Percentiles rank a stretch among this genome's conserved stretches.
These are phyloP conservation scores for Martes flavigula DNA, from an alignment of 2,797 vertebrate genomes.

Conservation along the genomic window DNA sequence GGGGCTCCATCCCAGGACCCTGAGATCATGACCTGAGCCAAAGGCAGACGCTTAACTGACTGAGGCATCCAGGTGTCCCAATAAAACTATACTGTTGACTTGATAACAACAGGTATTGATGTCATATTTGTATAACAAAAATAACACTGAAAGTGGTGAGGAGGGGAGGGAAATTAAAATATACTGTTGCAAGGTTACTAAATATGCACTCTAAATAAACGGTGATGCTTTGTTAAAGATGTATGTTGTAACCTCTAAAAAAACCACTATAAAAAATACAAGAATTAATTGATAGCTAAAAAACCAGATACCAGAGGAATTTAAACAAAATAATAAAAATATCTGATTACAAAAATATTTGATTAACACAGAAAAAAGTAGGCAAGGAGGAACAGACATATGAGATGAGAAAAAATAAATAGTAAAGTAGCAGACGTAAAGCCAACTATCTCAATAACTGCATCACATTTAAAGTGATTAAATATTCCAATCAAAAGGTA, in stretches of 20 bases:
- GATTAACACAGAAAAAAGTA: background rate
- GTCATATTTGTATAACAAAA: background rate
- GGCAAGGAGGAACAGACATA: background rate
- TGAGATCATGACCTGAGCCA: background rate
- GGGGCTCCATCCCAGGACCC: background rate
- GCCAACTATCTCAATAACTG: background rate
- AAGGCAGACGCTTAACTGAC: background rate
- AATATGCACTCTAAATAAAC: background rate
- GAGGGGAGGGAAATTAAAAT: background rate
- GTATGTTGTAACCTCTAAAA: background rate
- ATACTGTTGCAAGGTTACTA: background rate
- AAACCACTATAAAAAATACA: background rate
- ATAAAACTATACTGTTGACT: background rate
- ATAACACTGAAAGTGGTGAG: background rate
- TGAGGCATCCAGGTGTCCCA: background rate
- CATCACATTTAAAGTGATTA: background rate
- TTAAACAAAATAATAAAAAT: background rate
- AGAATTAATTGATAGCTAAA: background rate
- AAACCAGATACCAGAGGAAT: background rate
- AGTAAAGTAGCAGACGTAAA: background rate
- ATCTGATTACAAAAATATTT: background rate
- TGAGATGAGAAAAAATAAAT: background rate
- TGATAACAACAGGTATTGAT: background rate
- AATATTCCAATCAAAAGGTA: background rate
- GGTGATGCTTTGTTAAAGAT: background rate